Base-by-base conservation (phyloP, 2,888 invertebrate genomes). In the Pycnomerus fuliginosus region DNA sequence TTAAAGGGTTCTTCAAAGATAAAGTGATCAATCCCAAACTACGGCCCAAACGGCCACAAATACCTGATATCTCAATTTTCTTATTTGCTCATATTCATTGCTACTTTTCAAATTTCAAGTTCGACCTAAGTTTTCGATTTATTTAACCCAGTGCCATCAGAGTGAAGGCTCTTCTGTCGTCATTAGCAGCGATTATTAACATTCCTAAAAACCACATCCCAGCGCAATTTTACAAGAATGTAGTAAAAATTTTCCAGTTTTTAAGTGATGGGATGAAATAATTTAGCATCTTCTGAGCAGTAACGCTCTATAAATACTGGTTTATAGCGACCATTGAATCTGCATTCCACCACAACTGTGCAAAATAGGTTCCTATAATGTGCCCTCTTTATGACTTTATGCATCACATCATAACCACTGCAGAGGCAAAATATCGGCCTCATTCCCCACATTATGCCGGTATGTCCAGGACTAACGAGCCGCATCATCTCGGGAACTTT, bases 311-410 rank as follows among this genome's bases (percentile, higher is more conserved):
- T 56, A 56, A 58, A 58, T 53, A 56, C 55, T 50, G 51, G 56
- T 56, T 58, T 58, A 55, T 55, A 29, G 50, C 42, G 50, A 53
- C 50, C 53, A 52, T 55, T 53, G 53, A 51, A 55, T 56, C 53
- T 58, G 55, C 58, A 58, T 58, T 56, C 58, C 56, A 47, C 43
- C 48, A 53, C 52, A 55, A 53, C 49, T 51, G 52, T 53, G 50
- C 53, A 52, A 55, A 58, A 56, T 55, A 52, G 35, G 44, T 43
- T 50, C 50, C 49, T 46, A 44, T 52, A 53, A 55, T 47, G 51
- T 51, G 39, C 40, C 36, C 50, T 50, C 43, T 46, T 50, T 50
- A 44, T 47, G 41, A 28, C 39, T 14, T 27, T 25, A 36, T 25
- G 17, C 16, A 36, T 22, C 3, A n/a, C 36, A 16, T 27, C 28